Conservation (phyloP, 1,140 invertebrate species). For the Aphis gossypii region DNA sequence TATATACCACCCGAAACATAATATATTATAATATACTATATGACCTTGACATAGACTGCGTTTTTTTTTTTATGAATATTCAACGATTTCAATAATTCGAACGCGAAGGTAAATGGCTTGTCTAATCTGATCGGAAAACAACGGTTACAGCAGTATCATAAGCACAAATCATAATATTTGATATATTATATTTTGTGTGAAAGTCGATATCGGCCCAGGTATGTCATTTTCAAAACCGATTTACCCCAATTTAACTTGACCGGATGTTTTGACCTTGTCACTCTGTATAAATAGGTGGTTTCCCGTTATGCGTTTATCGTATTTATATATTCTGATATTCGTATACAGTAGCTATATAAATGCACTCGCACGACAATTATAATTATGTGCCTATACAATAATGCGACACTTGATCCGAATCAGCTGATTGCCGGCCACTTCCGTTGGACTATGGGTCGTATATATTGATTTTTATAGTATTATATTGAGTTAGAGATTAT, state of each 20-base stretch:
- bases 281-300: background rate
- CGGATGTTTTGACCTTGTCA: conserved; percentile 26
- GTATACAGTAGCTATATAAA: background rate
- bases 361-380: background rate
- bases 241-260: background rate
- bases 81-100: background rate
- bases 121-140: background rate
- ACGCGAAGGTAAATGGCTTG: background rate
- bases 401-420: background rate
- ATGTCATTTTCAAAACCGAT: background rate
- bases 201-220: background rate
- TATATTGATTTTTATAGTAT: background rate
- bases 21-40: background rate
- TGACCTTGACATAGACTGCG: background rate
- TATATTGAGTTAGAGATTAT: background rate
- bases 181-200: background rate
- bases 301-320: background rate
- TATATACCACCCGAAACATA: background rate
- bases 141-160: background rate
- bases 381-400: background rate
- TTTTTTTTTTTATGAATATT: background rate
- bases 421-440: background rate
- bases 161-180: background rate
- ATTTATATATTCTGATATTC: background rate
- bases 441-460: background rate